A percentile compares a stretch with the other conserved stretches of the same genome.
phyloP scores from a whole-genome alignment of 2,113 vertebrate species.

The Sinocyclocheilus grahami region DNA sequence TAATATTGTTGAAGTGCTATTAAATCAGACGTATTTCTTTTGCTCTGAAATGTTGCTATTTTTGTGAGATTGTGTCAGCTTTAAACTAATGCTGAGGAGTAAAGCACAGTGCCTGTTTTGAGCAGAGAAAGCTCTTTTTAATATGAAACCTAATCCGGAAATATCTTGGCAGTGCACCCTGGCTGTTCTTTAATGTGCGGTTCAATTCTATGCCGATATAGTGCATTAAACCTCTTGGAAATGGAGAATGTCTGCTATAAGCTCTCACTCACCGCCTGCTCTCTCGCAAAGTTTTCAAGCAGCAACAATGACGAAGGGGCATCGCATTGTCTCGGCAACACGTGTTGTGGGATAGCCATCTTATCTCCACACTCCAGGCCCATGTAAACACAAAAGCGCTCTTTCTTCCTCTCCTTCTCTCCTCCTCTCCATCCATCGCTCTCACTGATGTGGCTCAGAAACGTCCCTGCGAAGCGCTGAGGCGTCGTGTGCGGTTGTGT shows the following conservation, averaged over 20 bases:
- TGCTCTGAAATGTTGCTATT: slow-evolving; percentile 42
- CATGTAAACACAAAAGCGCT: slow-evolving; percentile 66
- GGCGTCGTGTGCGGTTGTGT: slow-evolving; percentile 24
- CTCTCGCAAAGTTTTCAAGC: slow-evolving; percentile 55
- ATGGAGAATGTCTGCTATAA: slow-evolving; percentile 52
- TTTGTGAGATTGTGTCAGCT: slow-evolving; percentile 55
- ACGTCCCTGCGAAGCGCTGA: slow-evolving; percentile 30
- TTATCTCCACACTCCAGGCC: slow-evolving; percentile 68
- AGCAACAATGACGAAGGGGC: slow-evolving; percentile 63
- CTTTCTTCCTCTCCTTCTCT: slow-evolving; percentile 47
- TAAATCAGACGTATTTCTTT: slow-evolving; percentile 39
- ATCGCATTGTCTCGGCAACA: slow-evolving; percentile 65
- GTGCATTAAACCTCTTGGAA: slow-evolving; percentile 58
- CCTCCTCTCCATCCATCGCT: slow-evolving; percentile 56
- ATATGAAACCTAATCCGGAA: slow-evolving; percentile 63
- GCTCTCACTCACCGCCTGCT: slow-evolving; percentile 50
- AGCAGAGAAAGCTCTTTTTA: slow-evolving; percentile 60
- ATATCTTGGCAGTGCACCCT: slow-evolving; percentile 58
- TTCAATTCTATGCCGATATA: slow-evolving; percentile 58
- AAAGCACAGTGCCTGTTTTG: slow-evolving; percentile 48
- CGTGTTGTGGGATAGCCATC: slow-evolving; percentile 64
- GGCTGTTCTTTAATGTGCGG: slow-evolving; percentile 61
- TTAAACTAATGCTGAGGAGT: slow-evolving; percentile 53
- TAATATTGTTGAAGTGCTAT: slow-evolving; percentile 47
- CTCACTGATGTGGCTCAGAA: slow-evolving; percentile 54